phyloP scores from a whole-genome alignment of 2,797 vertebrate species.

The Cryptoblepharus egeriae region DNA sequence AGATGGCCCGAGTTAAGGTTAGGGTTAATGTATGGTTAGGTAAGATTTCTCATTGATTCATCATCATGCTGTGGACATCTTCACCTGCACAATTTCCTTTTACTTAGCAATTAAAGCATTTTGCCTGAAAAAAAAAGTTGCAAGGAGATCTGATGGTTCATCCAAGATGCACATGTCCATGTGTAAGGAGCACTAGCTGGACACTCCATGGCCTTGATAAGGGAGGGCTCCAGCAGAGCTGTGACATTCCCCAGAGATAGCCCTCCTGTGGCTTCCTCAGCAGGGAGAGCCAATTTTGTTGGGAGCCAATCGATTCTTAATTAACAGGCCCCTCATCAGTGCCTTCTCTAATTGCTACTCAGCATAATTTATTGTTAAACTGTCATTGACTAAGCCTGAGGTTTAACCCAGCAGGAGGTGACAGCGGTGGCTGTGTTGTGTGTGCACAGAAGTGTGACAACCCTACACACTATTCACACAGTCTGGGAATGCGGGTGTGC shows the following conservation, averaged over 20 bases:
- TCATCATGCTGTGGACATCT: too few species aligned
- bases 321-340: slow-evolving; percentile 23
- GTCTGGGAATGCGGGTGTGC: background rate
- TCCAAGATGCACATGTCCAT: background rate
- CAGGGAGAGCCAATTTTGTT: background rate
- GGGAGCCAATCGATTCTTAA: slow-evolving; percentile 28
- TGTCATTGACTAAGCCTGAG: background rate
- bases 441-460: background rate
- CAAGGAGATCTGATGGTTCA: background rate
- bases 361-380: slow-evolving; percentile 36
- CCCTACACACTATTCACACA: background rate
- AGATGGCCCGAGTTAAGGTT: too few species aligned
- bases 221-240: background rate
- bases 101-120: too few species aligned
- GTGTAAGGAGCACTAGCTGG: background rate
- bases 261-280: background rate
- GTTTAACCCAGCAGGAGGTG: background rate
- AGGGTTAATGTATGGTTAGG: too few species aligned
- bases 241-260: background rate
- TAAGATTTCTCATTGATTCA: too few species aligned
- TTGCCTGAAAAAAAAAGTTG: too few species aligned
- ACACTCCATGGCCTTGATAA: background rate
- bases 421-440: background rate
- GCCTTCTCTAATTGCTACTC: slow-evolving; percentile 29
- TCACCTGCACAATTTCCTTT: too few species aligned